These are phyloP conservation scores for Gymnocypris eckloni DNA, from an alignment of 2,797 vertebrate genomes.

Conservation along the genomic window DNA sequence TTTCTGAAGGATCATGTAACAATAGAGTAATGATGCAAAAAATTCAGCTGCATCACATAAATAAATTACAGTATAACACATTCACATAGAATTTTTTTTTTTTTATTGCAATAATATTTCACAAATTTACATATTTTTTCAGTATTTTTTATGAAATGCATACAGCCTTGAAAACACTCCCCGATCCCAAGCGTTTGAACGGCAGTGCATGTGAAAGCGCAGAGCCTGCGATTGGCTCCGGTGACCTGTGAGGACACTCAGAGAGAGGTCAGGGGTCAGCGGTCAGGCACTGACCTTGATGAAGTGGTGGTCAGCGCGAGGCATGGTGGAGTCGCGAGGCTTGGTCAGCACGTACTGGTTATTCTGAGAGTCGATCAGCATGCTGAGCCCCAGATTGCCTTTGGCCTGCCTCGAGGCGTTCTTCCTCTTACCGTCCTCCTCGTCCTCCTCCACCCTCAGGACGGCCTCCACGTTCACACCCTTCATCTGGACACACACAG, in stretches of 20 bases:
- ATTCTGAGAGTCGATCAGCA: conserved; percentile 99
- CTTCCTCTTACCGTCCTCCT: conserved; percentile 84
- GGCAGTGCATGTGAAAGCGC: not conserved
- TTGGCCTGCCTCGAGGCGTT: conserved; percentile 87
- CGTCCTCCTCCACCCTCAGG: conserved; percentile 92
- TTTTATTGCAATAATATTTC: no score
- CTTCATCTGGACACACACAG: conserved; percentile 79
- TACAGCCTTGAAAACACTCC: no score
- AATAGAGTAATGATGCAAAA: no score
- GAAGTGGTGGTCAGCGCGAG: conserved; percentile 94
- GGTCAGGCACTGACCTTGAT: conserved; percentile 84
- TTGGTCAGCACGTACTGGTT: conserved; percentile 98
- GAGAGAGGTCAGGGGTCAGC: not conserved
- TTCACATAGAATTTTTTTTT: no score
- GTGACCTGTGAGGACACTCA: not conserved
- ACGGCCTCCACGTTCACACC: conserved; percentile 97
- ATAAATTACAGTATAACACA: no score
- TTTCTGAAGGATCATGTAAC: no score
- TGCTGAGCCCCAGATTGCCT: conserved; percentile 92
- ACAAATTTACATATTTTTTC: no score
- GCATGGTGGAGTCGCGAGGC: conserved; percentile 94
- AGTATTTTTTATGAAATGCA: no score
- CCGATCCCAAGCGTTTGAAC: no score
- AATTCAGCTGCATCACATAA: no score
- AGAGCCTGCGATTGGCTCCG: not conserved